Evolutionary conservation across 2,888 invertebrate genomes (phyloP).

Genomic region (Psylliodes chrysocephalus): DNA sequence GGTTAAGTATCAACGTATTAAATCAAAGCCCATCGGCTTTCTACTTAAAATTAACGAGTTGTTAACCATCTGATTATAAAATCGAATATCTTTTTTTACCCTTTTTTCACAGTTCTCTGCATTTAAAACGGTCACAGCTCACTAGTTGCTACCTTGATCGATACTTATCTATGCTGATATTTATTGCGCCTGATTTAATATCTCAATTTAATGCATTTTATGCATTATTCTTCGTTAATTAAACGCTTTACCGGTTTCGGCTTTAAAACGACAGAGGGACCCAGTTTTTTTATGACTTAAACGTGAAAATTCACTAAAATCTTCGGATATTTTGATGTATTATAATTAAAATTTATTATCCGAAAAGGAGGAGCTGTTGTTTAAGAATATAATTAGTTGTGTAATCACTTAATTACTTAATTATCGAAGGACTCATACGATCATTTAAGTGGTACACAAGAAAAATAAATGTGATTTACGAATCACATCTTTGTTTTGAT

Average conservation of each 20-base stretch:
- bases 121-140: constrained; percentile 12
- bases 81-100: not conserved
- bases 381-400: no score
- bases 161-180: constrained; percentile 37
- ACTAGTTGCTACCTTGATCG: constrained; percentile 25
- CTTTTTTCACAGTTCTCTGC: not conserved
- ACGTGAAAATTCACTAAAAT: no score
- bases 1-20: not conserved
- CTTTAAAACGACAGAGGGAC: not conserved
- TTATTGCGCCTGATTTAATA: constrained; percentile 39
- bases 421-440: no score
- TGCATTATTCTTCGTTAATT: constrained; percentile 33
- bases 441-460: no score
- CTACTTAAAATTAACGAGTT: not conserved
- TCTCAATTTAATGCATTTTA: constrained; percentile 39
- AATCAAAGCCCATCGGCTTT: not conserved
- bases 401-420: no score
- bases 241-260: constrained; percentile 17
- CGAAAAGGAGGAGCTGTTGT: no score
- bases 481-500: no score
- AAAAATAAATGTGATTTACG: no score
- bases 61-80: constrained; percentile 8
- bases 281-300: no score
- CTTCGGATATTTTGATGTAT: no score
- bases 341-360: no score